Evolutionary conservation across 2,113 vertebrate species (phyloP), one percentile per base, ranked within the genome.

Genomic region (Phoxinus phoxinus): DNA sequence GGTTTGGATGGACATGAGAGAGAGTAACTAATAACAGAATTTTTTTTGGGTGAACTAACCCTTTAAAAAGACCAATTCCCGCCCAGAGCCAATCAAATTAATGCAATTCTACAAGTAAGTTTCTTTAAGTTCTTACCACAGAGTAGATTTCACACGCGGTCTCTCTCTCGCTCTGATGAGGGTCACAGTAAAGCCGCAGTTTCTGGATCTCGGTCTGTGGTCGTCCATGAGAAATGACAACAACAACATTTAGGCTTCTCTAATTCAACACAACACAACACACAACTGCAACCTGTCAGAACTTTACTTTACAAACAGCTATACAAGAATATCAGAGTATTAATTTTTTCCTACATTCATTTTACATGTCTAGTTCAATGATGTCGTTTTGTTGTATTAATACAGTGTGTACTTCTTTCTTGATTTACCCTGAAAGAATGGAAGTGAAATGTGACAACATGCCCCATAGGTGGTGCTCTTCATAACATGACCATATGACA

Each of bases 121-220:
- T 23, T 2, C 0, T 6, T 15, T 10, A 23, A 19, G 15, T 19
- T 56, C 92, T 93, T 88, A 96, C 95, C 93, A 96, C 94, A 63
- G 93, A 94, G 90, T 91, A 95, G 86, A 96, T 96, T 90, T 96
- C 95, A 92, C 95, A 96, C 3, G 95, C 95, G 0, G 95, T 96
- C 89, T 96, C 95, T 78, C 94, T 91, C 80, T 96, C 93, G 61
- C 94, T 96, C 89, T 96, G 95, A 41, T 93, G 90, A 19, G 95
- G 95, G 88, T 96, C 95, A 85, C 95, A 96, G 87, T 96, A 96
- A 72, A 96, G 88, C 82, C 95, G 93, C 84, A 96, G 87, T 86
- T 96, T 96, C 92, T 96, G 95, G 51, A 96, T 87, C 75, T 94
- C 94, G 69, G 94, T 87, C 95, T 96, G 86, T 25, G 13, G n/a